Percentiles rank a stretch among this genome's conserved stretches.
These are phyloP conservation scores for Apostichopus californicus DNA, from an alignment of 35 echinoderm and acorn worm genomes.

Conservation along the genomic window DNA sequence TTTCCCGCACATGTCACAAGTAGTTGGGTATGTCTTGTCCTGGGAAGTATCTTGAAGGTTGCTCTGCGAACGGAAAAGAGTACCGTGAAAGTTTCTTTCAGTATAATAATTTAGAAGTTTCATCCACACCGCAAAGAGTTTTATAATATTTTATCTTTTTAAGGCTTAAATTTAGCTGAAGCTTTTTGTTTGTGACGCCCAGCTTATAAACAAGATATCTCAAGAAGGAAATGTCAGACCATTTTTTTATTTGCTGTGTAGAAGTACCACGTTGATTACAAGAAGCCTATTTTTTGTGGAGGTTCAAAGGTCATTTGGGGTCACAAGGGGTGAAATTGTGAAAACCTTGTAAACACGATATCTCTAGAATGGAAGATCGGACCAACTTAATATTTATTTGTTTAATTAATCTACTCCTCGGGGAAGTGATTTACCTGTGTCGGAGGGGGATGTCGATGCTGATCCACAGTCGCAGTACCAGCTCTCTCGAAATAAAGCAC, in stretches of 20 bases:
- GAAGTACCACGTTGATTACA: no score
- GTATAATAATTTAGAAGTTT: not conserved
- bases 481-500: not conserved
- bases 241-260: no score
- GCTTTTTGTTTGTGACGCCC: no score
- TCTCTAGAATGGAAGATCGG: no score
- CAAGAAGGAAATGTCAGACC: no score
- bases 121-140: not conserved
- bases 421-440: not conserved
- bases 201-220: no score
- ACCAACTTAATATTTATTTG: no score
- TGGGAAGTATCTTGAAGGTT: not conserved
- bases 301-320: no score
- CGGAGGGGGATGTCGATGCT: not conserved
- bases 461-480: not conserved
- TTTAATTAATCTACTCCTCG: not conserved
- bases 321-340: no score
- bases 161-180: no score
- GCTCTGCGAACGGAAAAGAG: not conserved
- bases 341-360: no score
- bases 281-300: no score
- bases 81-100: not conserved
- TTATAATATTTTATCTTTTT: not conserved
- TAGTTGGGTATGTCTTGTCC: not conserved
- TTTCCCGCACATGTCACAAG: not conserved